A percentile compares a stretch with the other conserved stretches of the same genome.
These are phyloP conservation scores for Julus scanicus DNA, from an alignment of 2,888 invertebrate species.

Conservation along the genomic window DNA sequence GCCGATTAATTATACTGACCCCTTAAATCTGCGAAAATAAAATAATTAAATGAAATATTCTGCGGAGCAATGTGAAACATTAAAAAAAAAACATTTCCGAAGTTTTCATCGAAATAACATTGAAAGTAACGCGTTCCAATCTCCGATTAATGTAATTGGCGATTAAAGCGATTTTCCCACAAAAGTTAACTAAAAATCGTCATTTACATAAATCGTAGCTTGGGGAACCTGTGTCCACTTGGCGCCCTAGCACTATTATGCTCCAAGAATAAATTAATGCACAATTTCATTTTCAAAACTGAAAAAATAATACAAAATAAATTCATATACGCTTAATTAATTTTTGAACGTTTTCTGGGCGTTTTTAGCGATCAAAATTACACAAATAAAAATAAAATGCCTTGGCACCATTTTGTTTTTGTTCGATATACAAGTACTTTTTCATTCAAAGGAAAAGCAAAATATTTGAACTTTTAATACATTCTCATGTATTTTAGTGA, in stretches of 20 bases:
- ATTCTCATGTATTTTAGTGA: no score
- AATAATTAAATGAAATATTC: no score
- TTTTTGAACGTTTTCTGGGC: background rate
- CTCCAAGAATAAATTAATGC: background rate
- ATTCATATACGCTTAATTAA: background rate
- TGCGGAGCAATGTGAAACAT: no score
- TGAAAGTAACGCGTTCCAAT: no score
- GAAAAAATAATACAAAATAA: background rate
- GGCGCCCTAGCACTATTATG: background rate
- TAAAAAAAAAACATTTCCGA: no score
- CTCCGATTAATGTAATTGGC: no score
- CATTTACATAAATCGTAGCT: background rate
- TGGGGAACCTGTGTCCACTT: background rate
- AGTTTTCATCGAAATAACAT: no score
- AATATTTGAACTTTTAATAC: no score
- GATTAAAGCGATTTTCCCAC: no score
- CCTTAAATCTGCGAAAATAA: no score
- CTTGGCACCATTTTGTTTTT: background rate
- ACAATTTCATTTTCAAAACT: background rate
- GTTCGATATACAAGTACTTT: background rate
- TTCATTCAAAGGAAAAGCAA: no score
- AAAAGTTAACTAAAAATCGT: no score
- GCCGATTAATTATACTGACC: background rate
- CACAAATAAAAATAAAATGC: background rate
- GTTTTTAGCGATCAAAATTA: background rate